Base-by-base conservation (phyloP, 2,113 vertebrate species). In the Ramphastos sulfuratus region DNA sequence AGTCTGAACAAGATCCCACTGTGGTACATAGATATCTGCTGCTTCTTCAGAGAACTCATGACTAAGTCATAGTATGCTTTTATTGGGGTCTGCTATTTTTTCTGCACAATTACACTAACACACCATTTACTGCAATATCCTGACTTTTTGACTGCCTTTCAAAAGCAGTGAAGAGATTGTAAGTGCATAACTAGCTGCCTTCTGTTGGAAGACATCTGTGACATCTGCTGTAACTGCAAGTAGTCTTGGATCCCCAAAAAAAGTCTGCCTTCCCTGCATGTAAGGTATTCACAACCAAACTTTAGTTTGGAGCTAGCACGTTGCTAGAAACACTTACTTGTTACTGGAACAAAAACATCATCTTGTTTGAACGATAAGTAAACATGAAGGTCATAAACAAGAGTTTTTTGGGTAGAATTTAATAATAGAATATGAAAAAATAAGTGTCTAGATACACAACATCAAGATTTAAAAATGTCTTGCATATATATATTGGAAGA, bases 391-490 rank as follows among this genome's bases (percentile, higher is more conserved):
- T 92, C 35, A 93, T 65, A 28, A 94, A 46, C 8, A 69, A 35
- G 54, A 75, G 25, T 39, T 90, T 89, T 86, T 90, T 30, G 82
- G 24, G 55, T 37, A 85, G 64, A 69, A 78, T 82, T 96, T 94
- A 95, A 84, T 94, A 79, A 28, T 59, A 90, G 61, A 67, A 15
- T 58, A 86, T 88, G 69, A 69, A 80, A 80, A 89, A 84, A 77
- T 4, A 1, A 65, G 24, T 77, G 11, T 80, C 23, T 60, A 85
- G 52, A 70, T 74, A 64, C 28, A 71, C 17, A 91, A n/a, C 2
- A 85, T 46, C 11, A 83, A 90, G 60, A 88, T 83, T 81, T 81
- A 1, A 77, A 91, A 93, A 56, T 56, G 9, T 48, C 60, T 85
- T 79, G 86, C 13, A 33, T 33, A 56, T 25, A 20, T 23, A 70